Evolutionary conservation across 1,140 invertebrate species (phyloP).

Genomic region (Acromyrmex echinatior): DNA sequence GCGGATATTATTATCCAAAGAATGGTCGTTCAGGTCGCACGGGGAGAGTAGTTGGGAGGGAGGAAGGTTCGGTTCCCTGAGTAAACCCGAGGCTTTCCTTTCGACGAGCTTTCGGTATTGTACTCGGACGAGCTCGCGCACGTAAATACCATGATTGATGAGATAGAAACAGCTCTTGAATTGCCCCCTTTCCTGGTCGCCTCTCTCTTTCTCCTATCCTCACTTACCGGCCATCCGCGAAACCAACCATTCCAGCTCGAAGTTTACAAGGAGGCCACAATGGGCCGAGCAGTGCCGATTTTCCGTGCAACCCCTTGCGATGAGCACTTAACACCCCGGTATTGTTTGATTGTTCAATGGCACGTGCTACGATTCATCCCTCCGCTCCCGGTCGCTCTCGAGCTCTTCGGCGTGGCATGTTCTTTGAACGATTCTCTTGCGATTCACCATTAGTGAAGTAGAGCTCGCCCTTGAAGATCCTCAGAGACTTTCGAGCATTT

Average conservation of each 20-base stretch:
- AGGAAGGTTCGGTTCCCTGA: slow-evolving; percentile 42
- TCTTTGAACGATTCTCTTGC: slow-evolving; percentile 17
- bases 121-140: slow-evolving; percentile 65
- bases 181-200: slow-evolving; percentile 56
- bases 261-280: slow-evolving; percentile 76
- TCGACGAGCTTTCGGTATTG: slow-evolving; percentile 76
- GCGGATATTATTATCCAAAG: slow-evolving; percentile 69
- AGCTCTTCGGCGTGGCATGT: neutral
- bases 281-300: slow-evolving; percentile 76
- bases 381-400: neutral
- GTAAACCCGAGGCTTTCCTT: slow-evolving; percentile 77
- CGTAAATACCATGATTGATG: slow-evolving; percentile 83
- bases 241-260: slow-evolving; percentile 47
- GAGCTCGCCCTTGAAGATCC: slow-evolving; percentile 6
- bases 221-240: slow-evolving; percentile 52
- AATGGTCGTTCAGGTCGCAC: slow-evolving; percentile 52
- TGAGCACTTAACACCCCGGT: slow-evolving; percentile 70
- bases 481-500: slow-evolving; percentile 40
- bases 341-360: slow-evolving; percentile 73
- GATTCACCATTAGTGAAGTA: slow-evolving; percentile 35
- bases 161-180: slow-evolving; percentile 79
- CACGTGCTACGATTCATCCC: slow-evolving; percentile 41
- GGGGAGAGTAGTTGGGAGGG: slow-evolving; percentile 4
- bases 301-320: slow-evolving; percentile 65
- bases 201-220: slow-evolving; percentile 40